Evolutionary conservation across 2,888 invertebrate species (phyloP).

Genomic region (Drosophila bunnanda): DNA sequence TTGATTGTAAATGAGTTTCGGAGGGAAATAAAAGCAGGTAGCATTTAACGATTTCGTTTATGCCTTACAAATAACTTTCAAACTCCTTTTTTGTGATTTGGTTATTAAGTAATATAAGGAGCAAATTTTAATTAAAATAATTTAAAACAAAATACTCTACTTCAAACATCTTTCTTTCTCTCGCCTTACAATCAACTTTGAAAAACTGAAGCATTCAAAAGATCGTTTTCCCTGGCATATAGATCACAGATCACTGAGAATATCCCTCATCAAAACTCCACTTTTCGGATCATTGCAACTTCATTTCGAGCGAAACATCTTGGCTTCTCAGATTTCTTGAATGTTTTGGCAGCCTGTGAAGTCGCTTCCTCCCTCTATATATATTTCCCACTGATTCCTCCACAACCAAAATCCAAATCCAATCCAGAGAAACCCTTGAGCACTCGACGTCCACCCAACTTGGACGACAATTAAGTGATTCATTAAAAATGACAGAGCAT

Average conservation of each 20-base stretch:
- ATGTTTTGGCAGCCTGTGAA: constrained; percentile 39
- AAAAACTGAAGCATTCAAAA: constrained; percentile 4
- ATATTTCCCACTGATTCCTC: constrained; percentile 7
- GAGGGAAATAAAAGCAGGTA: constrained; percentile 11
- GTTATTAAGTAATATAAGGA: neutral
- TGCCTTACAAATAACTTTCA: constrained; percentile 24
- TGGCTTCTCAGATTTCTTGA: constrained; percentile 39
- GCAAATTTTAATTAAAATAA: neutral
- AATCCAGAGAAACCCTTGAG: constrained; percentile 23
- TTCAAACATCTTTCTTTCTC: constrained; percentile 3
- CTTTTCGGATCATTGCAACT: constrained; percentile 42
- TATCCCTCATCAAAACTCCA: constrained; percentile 38
- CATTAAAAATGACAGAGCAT: constrained; percentile 81
- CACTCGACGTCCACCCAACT: constrained; percentile 38
- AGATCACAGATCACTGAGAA: constrained; percentile 19
- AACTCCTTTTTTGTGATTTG: neutral
- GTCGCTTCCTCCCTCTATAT: constrained; percentile 17
- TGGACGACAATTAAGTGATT: constrained; percentile 78
- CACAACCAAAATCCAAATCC: neutral
- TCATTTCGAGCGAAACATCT: constrained; percentile 36
- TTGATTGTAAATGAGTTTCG: constrained; percentile 22
- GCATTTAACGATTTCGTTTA: constrained; percentile 35
- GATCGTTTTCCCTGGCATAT: neutral
- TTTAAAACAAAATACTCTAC: neutral
- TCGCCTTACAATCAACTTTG: constrained; percentile 23